Conservation (phyloP, 2,797 vertebrate species). For the Neomorphus geoffroyi region DNA sequence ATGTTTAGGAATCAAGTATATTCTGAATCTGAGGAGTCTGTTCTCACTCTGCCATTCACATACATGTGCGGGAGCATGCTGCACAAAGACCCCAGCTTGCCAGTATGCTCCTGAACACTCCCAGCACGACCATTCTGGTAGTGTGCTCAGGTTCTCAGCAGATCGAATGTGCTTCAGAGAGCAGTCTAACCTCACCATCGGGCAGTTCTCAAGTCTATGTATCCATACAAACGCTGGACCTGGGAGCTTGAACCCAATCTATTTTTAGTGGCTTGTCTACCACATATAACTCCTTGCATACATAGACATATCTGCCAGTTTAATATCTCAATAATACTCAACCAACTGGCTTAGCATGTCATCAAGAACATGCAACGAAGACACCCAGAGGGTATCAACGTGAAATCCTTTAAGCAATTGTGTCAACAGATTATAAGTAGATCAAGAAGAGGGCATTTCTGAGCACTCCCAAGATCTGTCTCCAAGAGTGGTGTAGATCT, state of each 20-base stretch:
- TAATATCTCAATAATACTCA: background rate
- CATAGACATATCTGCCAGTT: background rate
- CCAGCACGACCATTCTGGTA: background rate
- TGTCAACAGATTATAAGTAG: background rate
- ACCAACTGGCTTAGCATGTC: background rate
- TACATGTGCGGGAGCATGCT: accelerated
- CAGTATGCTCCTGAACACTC: background rate
- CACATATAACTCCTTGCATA: accelerated
- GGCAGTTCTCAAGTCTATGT: background rate
- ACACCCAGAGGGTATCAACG: background rate
- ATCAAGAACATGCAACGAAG: background rate
- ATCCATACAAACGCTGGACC: background rate
- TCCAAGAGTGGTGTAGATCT: background rate
- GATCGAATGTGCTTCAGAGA: background rate
- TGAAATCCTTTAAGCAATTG: background rate
- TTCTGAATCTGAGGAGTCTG: background rate
- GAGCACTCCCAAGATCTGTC: background rate
- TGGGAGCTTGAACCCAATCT: background rate
- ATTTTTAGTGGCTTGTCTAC: background rate
- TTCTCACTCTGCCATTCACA: background rate
- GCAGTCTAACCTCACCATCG: accelerated
- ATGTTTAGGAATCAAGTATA: slow-evolving; percentile 45
- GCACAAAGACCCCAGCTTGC: background rate
- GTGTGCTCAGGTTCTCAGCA: background rate
- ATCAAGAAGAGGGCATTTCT: background rate